Evolutionary conservation across 2,888 invertebrate genomes (phyloP).

Genomic region (Drosophila kambysellisi): DNA sequence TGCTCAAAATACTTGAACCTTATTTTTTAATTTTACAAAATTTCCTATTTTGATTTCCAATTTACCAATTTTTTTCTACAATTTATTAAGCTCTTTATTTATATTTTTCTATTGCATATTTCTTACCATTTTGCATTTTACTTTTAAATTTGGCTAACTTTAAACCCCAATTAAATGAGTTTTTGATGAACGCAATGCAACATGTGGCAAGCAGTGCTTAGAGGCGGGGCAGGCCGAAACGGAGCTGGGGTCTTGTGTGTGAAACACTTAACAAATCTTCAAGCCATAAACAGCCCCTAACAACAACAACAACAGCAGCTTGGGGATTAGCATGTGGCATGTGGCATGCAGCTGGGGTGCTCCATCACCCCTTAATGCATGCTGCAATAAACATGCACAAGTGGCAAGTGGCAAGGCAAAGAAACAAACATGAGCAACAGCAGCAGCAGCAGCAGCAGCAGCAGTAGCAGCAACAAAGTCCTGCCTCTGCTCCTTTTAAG

Average conservation of each 20-base stretch:
- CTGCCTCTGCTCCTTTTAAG: constrained; percentile 29
- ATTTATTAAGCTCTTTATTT: constrained; percentile 55
- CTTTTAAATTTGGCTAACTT: constrained; percentile 23
- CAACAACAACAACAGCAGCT: constrained; percentile 21
- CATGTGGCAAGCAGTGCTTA: constrained; percentile 31
- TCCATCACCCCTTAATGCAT: constrained; percentile 21
- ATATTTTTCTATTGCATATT: neutral
- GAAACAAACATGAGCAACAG: constrained; percentile 35
- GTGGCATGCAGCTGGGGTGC: constrained; percentile 3
- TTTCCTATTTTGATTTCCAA: constrained; percentile 59
- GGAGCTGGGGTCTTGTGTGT: constrained; percentile 8
- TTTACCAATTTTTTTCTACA: constrained; percentile 54
- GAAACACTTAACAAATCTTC: constrained; percentile 64
- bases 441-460: constrained; percentile 29
- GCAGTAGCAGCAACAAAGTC: constrained; percentile 22
- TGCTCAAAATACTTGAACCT: constrained; percentile 4
- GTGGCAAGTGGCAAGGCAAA: constrained; percentile 57
- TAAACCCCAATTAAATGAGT: neutral
- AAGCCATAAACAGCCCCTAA: constrained; percentile 49
- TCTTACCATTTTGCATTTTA: neutral
- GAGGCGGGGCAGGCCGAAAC: neutral
- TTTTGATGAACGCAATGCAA: constrained; percentile 8
- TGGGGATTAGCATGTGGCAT: constrained; percentile 40
- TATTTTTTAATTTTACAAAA: constrained; percentile 67
- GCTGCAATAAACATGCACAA: constrained; percentile 58